These are phyloP conservation scores for Lamellibrachia satsuma DNA, from an alignment of 2,888 invertebrate species.

Conservation along the genomic window DNA sequence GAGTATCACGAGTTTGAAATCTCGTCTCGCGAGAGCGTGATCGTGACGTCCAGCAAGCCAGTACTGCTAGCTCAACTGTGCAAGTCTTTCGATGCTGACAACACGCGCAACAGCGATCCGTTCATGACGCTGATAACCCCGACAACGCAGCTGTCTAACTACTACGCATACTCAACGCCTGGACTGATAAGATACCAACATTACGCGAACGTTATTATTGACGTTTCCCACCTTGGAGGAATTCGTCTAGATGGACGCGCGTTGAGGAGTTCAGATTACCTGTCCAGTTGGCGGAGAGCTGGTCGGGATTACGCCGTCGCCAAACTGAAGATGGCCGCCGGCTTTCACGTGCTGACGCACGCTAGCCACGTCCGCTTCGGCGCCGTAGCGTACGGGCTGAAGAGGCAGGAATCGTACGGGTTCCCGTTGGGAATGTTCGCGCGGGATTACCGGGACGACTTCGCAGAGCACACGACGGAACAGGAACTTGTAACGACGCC, in stretches of 20 bases:
- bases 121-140: slow-evolving; percentile 45
- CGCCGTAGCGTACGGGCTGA: slow-evolving; percentile 13
- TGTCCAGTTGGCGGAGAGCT: background rate
- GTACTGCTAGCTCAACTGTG: slow-evolving; percentile 42
- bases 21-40: background rate
- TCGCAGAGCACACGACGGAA: background rate
- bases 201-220: slow-evolving; percentile 19
- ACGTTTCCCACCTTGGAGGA: background rate
- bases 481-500: background rate
- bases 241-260: background rate
- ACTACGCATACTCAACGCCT: slow-evolving; percentile 19
- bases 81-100: slow-evolving; percentile 41
- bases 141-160: slow-evolving; percentile 31
- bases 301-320: background rate
- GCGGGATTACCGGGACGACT: background rate
- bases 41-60: slow-evolving; percentile 39
- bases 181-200: background rate
- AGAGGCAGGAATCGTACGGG: slow-evolving; percentile 24
- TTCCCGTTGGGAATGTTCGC: slow-evolving; percentile 14
- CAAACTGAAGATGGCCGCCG: background rate
- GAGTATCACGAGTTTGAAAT: slow-evolving; percentile 38
- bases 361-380: background rate
- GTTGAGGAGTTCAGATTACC: background rate
- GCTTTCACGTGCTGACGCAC: slow-evolving; percentile 13
- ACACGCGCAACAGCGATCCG: slow-evolving; percentile 46